Conservation (phyloP, 2,113 vertebrate species). For the Muntiacus muntjak region DNA sequence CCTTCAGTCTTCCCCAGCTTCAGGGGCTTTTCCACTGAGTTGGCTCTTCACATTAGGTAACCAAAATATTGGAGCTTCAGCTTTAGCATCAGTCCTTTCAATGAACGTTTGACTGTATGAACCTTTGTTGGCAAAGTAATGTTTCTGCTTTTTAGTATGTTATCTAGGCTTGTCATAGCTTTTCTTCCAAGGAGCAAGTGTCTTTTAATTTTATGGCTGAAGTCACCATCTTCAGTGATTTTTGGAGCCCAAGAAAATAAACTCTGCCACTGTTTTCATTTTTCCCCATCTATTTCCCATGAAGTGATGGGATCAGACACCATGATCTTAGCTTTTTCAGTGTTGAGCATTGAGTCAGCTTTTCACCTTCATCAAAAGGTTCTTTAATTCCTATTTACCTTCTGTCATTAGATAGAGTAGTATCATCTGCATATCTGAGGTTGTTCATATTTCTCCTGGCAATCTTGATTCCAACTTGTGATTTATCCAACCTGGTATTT, state of each 20-base stretch:
- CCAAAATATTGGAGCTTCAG: not conserved
- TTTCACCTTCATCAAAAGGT: not conserved
- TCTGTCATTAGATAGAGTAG: not conserved
- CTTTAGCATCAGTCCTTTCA: not conserved
- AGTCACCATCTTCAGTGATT: not conserved
- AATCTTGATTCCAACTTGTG: not conserved
- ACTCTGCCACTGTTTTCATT: not conserved
- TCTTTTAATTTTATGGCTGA: not conserved
- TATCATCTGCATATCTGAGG: not conserved
- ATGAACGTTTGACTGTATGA: not conserved
- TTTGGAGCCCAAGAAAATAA: not conserved
- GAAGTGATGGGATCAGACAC: not conserved
- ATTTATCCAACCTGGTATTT: not conserved
- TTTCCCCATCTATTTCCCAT: rapidly evolving
- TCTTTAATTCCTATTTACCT: not conserved
- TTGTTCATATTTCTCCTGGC: not conserved
- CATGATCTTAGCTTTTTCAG: not conserved
- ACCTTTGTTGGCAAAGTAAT: not conserved
- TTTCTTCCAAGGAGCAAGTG: not conserved
- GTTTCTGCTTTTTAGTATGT: not conserved
- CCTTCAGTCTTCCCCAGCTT: not conserved
- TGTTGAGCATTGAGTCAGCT: not conserved
- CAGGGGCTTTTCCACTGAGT: not conserved
- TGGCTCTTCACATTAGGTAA: not conserved
- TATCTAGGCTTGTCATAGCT: not conserved